A percentile compares a stretch with the other conserved stretches of the same genome.
Conservation (phyloP, 1,140 invertebrate species). For the Pemphigus obesinymphae region DNA sequence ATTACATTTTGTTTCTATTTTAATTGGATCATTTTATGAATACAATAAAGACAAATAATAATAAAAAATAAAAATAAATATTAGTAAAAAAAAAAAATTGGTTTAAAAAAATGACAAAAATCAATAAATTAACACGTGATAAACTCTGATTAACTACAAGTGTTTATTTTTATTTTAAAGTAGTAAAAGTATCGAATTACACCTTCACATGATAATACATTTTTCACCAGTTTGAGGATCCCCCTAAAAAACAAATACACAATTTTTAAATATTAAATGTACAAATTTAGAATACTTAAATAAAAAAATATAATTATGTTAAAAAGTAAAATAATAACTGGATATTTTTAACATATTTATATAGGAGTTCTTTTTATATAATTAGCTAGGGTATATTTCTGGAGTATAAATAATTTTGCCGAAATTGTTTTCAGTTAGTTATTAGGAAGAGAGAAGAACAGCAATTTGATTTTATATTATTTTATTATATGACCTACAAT, state of each 20-base stretch:
- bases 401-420: too few relatives aligned
- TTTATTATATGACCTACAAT: too few relatives aligned
- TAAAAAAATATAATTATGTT: too few relatives aligned
- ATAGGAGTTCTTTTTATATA: too few relatives aligned
- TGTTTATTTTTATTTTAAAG: neutral
- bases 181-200: neutral
- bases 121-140: slow-evolving; percentile 33
- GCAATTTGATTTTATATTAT: too few relatives aligned
- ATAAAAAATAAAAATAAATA: slow-evolving; percentile 8
- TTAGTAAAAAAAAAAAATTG: slow-evolving; percentile 21
- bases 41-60: neutral
- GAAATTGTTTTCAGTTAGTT: too few relatives aligned
- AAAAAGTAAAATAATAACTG: too few relatives aligned
- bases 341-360: too few relatives aligned
- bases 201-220: slow-evolving; percentile 39
- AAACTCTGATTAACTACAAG: slow-evolving; percentile 35
- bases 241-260: slow-evolving; percentile 6
- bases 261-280: too few relatives aligned
- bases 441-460: too few relatives aligned
- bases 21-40: neutral
- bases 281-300: too few relatives aligned
- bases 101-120: slow-evolving; percentile 6
- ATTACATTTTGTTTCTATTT: neutral
- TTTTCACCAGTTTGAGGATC: slow-evolving; percentile 32
- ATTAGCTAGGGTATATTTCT: too few relatives aligned